Evolutionary conservation across 2,888 invertebrate species (phyloP), one percentile per base, ranked within the genome.

Genomic region (Drosophila seclusa): DNA sequence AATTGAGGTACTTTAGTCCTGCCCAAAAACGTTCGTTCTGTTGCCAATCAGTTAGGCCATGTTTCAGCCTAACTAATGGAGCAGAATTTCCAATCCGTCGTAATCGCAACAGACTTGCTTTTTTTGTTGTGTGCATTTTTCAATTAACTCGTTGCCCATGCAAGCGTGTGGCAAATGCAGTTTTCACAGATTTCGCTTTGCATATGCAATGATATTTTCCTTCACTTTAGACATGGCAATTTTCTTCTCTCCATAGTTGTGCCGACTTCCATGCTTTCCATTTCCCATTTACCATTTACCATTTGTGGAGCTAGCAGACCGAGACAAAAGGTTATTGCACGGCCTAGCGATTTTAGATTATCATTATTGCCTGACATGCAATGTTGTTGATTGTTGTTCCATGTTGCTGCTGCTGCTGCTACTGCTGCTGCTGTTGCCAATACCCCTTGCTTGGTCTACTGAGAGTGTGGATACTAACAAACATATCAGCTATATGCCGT

Each of bases 251-350:
- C 24, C 42, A 18, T 13, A 36, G 58, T 27, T 61, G 50, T 57
- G 32, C 38, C 29, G 59, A 40, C 27, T 69, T 74, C 38, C 49
- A 59, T 55, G 70, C 38, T 36, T 61, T 27, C 36, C 54, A 54
- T 36, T 38, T 38, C 38, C 55, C 55, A 36, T 48, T 45, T 50
- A 16, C 36, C 54, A 54, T 36, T 38, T 38, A 38, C 55, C 55
- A 38, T 24, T 54, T 27, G 38, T 16, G 45, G 2, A 16, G 8
- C 38, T 40, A 34, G n/a, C 59, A 32, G 62, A 45, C 54, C 54
- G 53, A 72, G 57, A 78, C 77, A 85, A 87, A 85, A 85, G 86
- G 90, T 86, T 88, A 86, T 85, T 89, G 86, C 66, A 82, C 90
- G 82, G 65, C 55, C 74, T 64, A 73, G 66, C 77, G 73, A 89